Base-by-base conservation (phyloP, 2,113 vertebrate genomes). In the Laticauda laticaudata region DNA sequence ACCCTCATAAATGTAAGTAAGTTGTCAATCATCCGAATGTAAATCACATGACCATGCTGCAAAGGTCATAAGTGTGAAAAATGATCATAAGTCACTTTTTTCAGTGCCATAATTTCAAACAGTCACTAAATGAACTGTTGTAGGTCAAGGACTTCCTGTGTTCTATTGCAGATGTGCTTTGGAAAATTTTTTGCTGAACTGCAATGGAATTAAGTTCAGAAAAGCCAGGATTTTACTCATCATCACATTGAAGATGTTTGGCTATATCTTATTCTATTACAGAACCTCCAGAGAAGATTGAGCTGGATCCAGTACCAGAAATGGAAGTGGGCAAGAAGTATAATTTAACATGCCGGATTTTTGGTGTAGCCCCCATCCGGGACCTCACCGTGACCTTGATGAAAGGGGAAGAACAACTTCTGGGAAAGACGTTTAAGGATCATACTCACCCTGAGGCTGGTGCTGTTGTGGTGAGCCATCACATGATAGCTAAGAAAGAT, bases 311-410 rank as follows among this genome's bases (percentile, higher is more conserved):
- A 43, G 75, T 94, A 6, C 92, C 92, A 0, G 51, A 92, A 59
- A 24, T 98, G 96, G 92, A 97, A 91, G 97, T 92, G 64, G 98
- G 97, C 61, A 95, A 92, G 86, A 94, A 97, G 75, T 98, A 98
- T 95, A 97, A 97, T 89, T 96, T 98, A 90, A 97, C 97, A 88
- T 99, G 98, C 39, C 98, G 98, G 91, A 98, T 98, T 93, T 98
- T 97, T 57, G 98, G 97, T 51, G 97, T 98, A 10, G 98, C 98
- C 85, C 98, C 98, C 0, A 98, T 98, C 88, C 97, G 97, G 95
- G 98, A 98, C 95, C 97, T 99, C 93, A 98, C 96, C n/a, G 96
- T 99, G 94, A 97, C 94, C 90, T 98, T 98, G 97, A 97, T 97
- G 95, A 95, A 93, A 92, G 98, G 97, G 4, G 96, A 96, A 85